phyloP scores from a whole-genome alignment of 2,888 invertebrate species.

The Nomada hirtipes region DNA sequence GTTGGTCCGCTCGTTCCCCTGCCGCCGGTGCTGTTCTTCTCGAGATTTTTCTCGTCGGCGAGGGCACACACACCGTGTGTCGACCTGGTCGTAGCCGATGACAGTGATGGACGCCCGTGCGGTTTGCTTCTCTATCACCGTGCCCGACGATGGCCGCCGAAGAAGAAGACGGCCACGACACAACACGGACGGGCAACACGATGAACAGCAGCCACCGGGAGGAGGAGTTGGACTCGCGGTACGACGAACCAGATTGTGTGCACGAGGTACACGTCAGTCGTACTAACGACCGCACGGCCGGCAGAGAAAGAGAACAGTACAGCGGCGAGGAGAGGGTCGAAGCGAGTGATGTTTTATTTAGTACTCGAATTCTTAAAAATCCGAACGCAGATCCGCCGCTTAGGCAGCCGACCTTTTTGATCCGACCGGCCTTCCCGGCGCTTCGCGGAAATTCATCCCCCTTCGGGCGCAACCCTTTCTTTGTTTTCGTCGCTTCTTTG shows the following conservation, averaged over 20 bases:
- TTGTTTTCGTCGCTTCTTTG: slow-evolving; percentile 17
- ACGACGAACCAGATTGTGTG: slow-evolving; percentile 78
- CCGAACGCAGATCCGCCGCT: slow-evolving; percentile 55
- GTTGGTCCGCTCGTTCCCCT: slow-evolving; percentile 45
- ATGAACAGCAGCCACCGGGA: slow-evolving; percentile 22
- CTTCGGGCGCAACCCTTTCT: not conserved
- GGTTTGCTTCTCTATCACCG: slow-evolving; percentile 82
- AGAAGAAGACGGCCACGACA: slow-evolving; percentile 60
- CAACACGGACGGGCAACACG: slow-evolving; percentile 32
- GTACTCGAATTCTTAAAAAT: slow-evolving; percentile 79
- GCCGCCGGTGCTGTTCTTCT: slow-evolving; percentile 37
- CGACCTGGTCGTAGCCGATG: slow-evolving; percentile 70
- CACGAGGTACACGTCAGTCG: slow-evolving; percentile 81
- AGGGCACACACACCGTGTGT: slow-evolving; percentile 44
- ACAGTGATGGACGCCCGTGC: slow-evolving; percentile 81
- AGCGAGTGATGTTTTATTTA: slow-evolving; percentile 82
- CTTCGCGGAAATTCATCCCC: slow-evolving; percentile 49
- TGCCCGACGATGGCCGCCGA: slow-evolving; percentile 68
- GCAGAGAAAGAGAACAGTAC: not conserved
- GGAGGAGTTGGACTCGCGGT: slow-evolving; percentile 62
- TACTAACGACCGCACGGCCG: slow-evolving; percentile 78
- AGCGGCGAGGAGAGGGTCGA: not conserved
- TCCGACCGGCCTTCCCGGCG: slow-evolving; percentile 1
- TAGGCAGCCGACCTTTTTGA: slow-evolving; percentile 51
- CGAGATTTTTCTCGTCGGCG: slow-evolving; percentile 71